Conservation (phyloP, 2,797 vertebrate genomes). For the Tenualosa ilisha region DNA sequence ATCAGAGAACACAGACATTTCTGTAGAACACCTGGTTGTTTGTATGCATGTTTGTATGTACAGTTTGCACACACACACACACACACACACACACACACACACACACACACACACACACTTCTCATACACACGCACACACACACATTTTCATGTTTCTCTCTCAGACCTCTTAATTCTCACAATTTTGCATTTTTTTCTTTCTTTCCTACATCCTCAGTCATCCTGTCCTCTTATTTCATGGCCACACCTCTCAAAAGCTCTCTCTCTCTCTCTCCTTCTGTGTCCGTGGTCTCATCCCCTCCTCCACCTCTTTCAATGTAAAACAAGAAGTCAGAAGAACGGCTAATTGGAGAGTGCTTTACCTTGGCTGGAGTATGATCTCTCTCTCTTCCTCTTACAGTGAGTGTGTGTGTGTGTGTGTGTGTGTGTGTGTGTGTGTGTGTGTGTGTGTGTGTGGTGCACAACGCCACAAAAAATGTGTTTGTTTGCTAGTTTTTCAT, state of each 20-base stretch:
- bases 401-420: constrained; percentile 16
- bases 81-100: constrained; percentile 10
- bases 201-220: constrained; percentile 52
- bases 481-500: no score
- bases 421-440: background rate
- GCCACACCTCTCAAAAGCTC: background rate
- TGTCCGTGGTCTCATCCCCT: background rate
- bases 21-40: no score
- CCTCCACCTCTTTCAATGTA: no score
- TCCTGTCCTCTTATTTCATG: constrained; percentile 1
- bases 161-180: background rate
- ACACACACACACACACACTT: no score
- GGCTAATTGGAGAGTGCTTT: background rate
- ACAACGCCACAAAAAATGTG: no score
- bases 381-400: background rate
- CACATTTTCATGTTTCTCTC: background rate
- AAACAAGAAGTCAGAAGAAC: background rate
- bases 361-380: background rate
- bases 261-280: constrained; percentile 26
- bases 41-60: no score
- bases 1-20: no score
- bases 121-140: no score
- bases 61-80: no score
- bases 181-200: background rate
- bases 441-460: constrained; percentile 18